Percentiles rank a stretch among this genome's conserved stretches.
These are phyloP conservation scores for Atethmia centrago DNA, from an alignment of 2,888 invertebrate species.

Conservation along the genomic window DNA sequence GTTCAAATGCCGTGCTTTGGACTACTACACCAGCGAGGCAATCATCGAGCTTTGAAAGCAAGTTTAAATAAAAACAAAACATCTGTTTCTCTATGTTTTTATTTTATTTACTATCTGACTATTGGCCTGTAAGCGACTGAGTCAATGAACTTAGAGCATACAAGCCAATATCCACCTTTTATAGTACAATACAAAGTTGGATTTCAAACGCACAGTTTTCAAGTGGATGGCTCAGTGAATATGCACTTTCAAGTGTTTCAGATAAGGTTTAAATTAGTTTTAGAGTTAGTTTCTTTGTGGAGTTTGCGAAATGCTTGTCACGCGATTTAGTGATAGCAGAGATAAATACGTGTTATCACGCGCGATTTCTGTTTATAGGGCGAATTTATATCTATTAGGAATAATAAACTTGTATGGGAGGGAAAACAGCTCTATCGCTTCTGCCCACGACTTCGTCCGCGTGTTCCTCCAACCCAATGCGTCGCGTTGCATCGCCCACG, in stretches of 20 bases:
- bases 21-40: background rate
- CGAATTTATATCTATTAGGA: background rate
- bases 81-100: conserved; percentile 6
- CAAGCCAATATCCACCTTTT: conserved; percentile 3
- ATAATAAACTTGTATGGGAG: background rate
- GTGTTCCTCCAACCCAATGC: too few relatives aligned
- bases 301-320: conserved; percentile 25
- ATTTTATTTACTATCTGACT: conserved; percentile 18
- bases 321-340: conserved; percentile 22
- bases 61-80: conserved; percentile 20
- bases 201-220: background rate
- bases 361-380: background rate
- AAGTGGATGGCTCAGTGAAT: conserved; percentile 17
- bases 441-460: too few relatives aligned
- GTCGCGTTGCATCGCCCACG: too few relatives aligned
- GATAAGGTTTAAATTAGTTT: conserved; percentile 36
- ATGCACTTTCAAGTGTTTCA: conserved; percentile 1
- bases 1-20: too few relatives aligned
- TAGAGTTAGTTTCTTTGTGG: conserved; percentile 23
- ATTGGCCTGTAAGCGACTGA: conserved; percentile 5
- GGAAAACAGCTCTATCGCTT: too few relatives aligned
- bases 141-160: conserved; percentile 41
- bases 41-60: background rate
- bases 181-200: rapidly evolving
- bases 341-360: conserved; percentile 21